A percentile compares a stretch with the other conserved stretches of the same genome.
Conservation (phyloP, 2,797 vertebrate species). For the Ctenopoma kingsleyae region DNA sequence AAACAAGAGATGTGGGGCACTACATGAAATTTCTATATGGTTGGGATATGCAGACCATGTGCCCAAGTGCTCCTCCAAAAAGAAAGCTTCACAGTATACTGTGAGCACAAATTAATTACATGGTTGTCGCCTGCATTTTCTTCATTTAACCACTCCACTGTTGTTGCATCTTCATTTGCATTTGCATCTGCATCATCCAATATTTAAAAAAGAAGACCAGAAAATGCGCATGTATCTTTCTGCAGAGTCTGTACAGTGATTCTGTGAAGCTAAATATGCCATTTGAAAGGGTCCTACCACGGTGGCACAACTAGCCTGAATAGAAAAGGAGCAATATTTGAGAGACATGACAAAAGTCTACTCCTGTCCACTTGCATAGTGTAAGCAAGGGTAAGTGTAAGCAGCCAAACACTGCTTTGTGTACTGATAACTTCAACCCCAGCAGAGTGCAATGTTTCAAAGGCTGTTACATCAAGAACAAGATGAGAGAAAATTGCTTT, state of each 20-base stretch:
- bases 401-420: too few species aligned
- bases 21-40: not conserved
- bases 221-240: not conserved
- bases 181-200: not conserved
- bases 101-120: slow-evolving; percentile 13
- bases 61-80: slow-evolving; percentile 7
- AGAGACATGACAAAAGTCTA: too few species aligned
- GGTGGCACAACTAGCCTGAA: too few species aligned
- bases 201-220: not conserved
- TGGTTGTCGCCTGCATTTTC: slow-evolving; percentile 5
- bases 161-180: not conserved
- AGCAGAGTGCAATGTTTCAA: too few species aligned
- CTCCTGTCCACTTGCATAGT: too few species aligned
- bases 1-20: slow-evolving; percentile 2
- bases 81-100: slow-evolving; percentile 16
- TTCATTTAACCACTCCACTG: not conserved
- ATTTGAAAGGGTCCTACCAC: too few species aligned
- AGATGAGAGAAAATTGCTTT: too few species aligned
- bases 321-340: too few species aligned
- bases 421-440: too few species aligned
- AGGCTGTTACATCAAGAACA: too few species aligned
- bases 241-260: not conserved
- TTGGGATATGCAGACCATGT: not conserved
- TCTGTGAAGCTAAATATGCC: too few species aligned
- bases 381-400: too few species aligned